Evolutionary conservation across 2,888 invertebrate species (phyloP), one percentile per base, ranked within the genome.

Genomic region (Alitta virens): DNA sequence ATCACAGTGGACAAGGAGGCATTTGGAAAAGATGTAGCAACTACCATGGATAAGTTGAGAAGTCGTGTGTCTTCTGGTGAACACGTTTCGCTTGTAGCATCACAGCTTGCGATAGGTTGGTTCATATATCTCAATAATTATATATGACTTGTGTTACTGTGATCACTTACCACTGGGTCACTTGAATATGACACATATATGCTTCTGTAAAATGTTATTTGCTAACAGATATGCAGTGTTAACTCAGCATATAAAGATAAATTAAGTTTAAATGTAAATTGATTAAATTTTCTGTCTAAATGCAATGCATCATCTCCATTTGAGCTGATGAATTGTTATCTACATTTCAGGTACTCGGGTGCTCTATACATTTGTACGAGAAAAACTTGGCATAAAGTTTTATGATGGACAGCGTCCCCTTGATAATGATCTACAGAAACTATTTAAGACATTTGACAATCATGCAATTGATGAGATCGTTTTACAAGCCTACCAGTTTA

Each of bases 341-440:
- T n/a, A n/a, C n/a, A 5, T 57, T 46, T n/a, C 51, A 67, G 67
- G 67, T 23, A 67, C 67, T 1, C 7, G 52, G 38, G 21, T 51
- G 38, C 24, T 66, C 7, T 67, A 67, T 52, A 25, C 18, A 12
- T 66, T 62, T 52, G 23, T 67, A 9, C 52, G 67, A 24, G 26
- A 56, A 49, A 26, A 24, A n/a, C 54, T 67, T 3, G 46, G 51
- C 26, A 54, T 69, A 27, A 21, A 27, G 14, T 69, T 68, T 51
- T 54, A 68, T 55, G 24, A 42, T 16, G 67, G 66, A 27, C 25
- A 62, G 14, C 43, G 27, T n/a, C 7, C 55, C 12, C 55, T 65
- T 12, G 69, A 69, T 51, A 40, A 24, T 9, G 40, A 57, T 21
- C 56, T 69, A 52, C 53, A 62, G 38, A 56, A 40, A 46, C 46